A percentile compares a stretch with the other conserved stretches of the same genome.
These are phyloP conservation scores for Danio aesculapii DNA, from an alignment of 2,797 vertebrate species.

Conservation along the genomic window DNA sequence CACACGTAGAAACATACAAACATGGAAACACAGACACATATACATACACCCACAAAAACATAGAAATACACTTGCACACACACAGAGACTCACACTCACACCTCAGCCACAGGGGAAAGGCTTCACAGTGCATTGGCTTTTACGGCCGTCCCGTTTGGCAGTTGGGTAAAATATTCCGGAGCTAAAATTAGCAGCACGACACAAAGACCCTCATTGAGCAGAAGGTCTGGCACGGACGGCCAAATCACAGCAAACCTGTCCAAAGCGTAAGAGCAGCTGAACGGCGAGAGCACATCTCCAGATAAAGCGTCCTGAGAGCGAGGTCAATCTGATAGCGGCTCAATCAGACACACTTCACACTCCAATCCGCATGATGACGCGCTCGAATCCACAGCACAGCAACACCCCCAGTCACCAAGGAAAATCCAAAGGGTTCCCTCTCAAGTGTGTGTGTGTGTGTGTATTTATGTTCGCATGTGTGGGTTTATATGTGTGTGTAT, in stretches of 20 bases:
- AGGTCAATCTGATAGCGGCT: constrained; percentile 36
- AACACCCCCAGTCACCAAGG: constrained; percentile 17
- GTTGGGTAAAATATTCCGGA: constrained; percentile 47
- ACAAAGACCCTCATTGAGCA: constrained; percentile 45
- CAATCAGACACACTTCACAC: constrained; percentile 8
- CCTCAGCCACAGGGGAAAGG: not conserved
- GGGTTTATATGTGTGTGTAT: no score
- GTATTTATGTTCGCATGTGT: no score
- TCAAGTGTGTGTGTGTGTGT: not conserved
- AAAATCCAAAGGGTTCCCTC: constrained; percentile 30
- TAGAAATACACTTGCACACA: no score
- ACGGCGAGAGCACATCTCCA: constrained; percentile 26
- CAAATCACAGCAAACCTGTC: constrained; percentile 27
- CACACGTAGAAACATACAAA: no score
- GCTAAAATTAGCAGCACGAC: constrained; percentile 42
- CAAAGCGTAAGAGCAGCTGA: constrained; percentile 17
- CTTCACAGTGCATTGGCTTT: constrained; percentile 46
- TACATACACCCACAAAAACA: no score
- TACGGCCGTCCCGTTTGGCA: constrained; percentile 36
- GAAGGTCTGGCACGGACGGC: constrained; percentile 19
- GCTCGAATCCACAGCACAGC: not conserved
- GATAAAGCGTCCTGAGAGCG: constrained; percentile 17
- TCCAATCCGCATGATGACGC: not conserved
- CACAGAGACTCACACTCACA: no score
- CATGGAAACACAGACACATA: no score